Base-by-base conservation (phyloP, 2,797 vertebrate genomes). In the Parambassis ranga region DNA sequence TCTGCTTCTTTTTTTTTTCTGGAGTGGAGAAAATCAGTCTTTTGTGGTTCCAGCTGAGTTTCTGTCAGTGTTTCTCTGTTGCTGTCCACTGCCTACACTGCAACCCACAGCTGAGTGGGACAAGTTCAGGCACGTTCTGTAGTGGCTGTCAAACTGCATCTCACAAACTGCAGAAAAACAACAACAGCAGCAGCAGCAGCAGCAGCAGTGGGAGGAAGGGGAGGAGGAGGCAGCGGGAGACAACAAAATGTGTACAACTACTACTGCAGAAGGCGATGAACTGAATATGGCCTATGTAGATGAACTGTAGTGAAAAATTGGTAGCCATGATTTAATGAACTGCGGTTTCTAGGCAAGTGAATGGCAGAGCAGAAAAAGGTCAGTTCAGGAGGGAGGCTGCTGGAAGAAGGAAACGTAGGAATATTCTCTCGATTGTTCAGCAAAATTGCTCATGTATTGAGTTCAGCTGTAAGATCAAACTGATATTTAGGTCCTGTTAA, bases 81-180 rank as follows among this genome's bases (percentile, higher is more conserved):
- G 15, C 50, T 30, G 42, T 70, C 55, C 74, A n/a, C n/a, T n/a
- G n/a, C 49, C 63, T 38, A 58, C 60, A 24, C 71, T 43, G 14
- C 63, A 63, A 20, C 71, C 71, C 62, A 66, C 70, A 52, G 46
- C 32, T 28, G 51, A 70, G 43, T 36, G 35, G 51, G 72, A 44
- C 49, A 42, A 48, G 56, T 65, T 58, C 65, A 79, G 61, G 35
- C 74, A 39, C 14, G n/a, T 65, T 81, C 71, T 71, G 77, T 61
- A 67, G 52, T 70, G 65, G 52, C 55, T 71, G 61, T 85, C 68
- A 58, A 55, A 63, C 44, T 33, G 47, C 23, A 32, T 70, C 63
- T 72, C n/a, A 72, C 19, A 62, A 62, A 68, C 28, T 36, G 32
- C 11, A 39, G 18, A 10, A 39, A 72, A 73, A 62, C 31, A 65